phyloP scores from a whole-genome alignment of 1,140 invertebrate species.

The Papilio aristodemus region DNA sequence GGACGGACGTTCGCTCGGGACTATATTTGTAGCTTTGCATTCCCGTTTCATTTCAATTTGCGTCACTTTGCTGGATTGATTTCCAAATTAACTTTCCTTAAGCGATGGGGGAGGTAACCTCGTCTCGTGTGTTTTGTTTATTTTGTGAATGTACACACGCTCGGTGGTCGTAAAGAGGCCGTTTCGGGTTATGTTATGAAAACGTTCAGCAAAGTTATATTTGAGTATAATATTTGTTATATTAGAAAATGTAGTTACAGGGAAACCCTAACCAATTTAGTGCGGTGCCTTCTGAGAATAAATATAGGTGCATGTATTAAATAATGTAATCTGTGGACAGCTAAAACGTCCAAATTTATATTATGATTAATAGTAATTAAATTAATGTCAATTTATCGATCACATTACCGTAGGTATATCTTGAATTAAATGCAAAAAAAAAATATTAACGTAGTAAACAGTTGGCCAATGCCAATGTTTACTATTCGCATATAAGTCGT shows the following conservation, averaged over 20 bases:
- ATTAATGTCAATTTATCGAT: too few relatives aligned
- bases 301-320: too few relatives aligned
- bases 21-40: constrained; percentile 51
- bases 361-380: too few relatives aligned
- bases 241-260: too few relatives aligned
- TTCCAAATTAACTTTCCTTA: constrained; percentile 17
- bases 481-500: neutral
- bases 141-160: constrained; percentile 4
- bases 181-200: neutral
- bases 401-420: too few relatives aligned
- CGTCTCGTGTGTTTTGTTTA: constrained; percentile 15
- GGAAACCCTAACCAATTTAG: too few relatives aligned
- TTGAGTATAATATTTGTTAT: neutral
- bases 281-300: too few relatives aligned
- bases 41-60: constrained; percentile 35
- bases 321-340: too few relatives aligned
- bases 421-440: too few relatives aligned
- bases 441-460: neutral
- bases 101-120: neutral
- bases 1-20: constrained; percentile 45
- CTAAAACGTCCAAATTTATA: too few relatives aligned
- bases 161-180: neutral
- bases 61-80: constrained; percentile 35
- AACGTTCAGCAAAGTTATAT: neutral
- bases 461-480: neutral